phyloP scores from a whole-genome alignment of 1,140 invertebrate genomes.

The Drosophila nasuta region DNA sequence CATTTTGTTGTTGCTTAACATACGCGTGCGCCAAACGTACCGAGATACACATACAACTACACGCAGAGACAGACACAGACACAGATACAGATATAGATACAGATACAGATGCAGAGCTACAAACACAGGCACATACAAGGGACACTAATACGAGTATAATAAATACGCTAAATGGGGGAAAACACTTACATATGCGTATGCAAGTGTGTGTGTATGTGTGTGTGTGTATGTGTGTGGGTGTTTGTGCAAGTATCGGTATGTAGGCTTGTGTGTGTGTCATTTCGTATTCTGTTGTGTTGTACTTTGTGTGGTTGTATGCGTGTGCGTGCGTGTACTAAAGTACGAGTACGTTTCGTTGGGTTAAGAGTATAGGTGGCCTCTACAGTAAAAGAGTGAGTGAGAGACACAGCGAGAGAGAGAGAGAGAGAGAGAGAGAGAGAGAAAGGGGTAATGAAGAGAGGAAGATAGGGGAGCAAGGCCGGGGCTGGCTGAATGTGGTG shows the following conservation, averaged over 20 bases:
- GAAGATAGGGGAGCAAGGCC: too few species aligned
- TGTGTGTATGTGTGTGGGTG: constrained; percentile 9
- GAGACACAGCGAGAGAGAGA: constrained; percentile 17
- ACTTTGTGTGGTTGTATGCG: neutral
- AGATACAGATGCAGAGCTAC: constrained; percentile 23
- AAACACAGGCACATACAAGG: constrained; percentile 26
- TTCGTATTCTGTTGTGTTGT: too few species aligned
- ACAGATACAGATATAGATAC: constrained; percentile 33
- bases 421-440: neutral
- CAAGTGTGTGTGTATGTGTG: neutral
- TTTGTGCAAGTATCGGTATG: neutral
- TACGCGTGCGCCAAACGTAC: constrained; percentile 68
- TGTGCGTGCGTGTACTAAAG: constrained; percentile 13
- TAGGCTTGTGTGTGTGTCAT: neutral
- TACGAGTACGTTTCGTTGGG: neutral
- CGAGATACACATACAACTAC: constrained; percentile 7
- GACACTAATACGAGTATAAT: constrained; percentile 64
- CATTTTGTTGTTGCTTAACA: constrained; percentile 51
- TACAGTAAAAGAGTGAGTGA: constrained; percentile 9
- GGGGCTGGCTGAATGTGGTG: neutral
- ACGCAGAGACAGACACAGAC: constrained; percentile 45
- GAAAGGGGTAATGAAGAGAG: neutral
- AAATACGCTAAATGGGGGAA: constrained; percentile 77
- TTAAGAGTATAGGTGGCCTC: neutral
- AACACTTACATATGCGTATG: constrained; percentile 53